A percentile compares a stretch with the other conserved stretches of the same genome.
Conservation (phyloP, 2,113 vertebrate species). For the Apeltes quadracus region DNA sequence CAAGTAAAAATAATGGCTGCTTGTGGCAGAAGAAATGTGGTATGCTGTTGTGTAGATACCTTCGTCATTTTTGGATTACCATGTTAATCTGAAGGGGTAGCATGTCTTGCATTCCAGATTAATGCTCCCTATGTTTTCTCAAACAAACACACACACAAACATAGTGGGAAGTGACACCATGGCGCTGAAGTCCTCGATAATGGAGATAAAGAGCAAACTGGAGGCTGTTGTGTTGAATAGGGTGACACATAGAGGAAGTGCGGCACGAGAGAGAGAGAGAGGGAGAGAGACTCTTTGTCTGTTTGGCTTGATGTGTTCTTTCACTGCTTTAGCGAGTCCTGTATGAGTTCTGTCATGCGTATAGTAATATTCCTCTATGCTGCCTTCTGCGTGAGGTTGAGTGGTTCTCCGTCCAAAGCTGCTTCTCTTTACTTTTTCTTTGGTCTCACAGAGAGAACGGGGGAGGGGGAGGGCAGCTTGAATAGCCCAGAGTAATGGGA, state of each 20-base stretch:
- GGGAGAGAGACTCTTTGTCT: slow-evolving; percentile 28
- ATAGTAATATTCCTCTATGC: slow-evolving; percentile 49
- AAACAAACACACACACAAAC: neutral
- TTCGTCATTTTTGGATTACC: neutral
- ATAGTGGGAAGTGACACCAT: slow-evolving; percentile 1
- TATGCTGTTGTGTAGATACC: no score
- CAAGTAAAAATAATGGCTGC: neutral
- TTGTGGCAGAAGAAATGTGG: neutral
- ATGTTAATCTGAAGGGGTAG: neutral
- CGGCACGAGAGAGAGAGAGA: slow-evolving; percentile 27
- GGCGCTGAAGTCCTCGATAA: neutral
- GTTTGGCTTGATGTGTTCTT: slow-evolving; percentile 50
- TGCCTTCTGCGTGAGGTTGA: slow-evolving; percentile 8
- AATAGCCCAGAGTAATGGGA: slow-evolving; percentile 51
- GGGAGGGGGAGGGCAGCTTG: slow-evolving; percentile 18
- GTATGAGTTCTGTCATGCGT: slow-evolving; percentile 69
- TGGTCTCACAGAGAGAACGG: slow-evolving; percentile 18
- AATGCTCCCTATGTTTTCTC: neutral
- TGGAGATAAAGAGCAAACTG: slow-evolving; percentile 29
- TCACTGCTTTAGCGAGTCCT: slow-evolving; percentile 42
- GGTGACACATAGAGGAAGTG: slow-evolving; percentile 36
- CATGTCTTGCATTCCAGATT: neutral
- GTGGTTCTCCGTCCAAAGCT: slow-evolving; percentile 30
- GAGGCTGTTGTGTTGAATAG: slow-evolving; percentile 24
- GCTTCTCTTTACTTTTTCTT: slow-evolving; percentile 52